Evolutionary conservation across 2,113 vertebrate species (phyloP), one percentile per base, ranked within the genome.

Genomic region (Parotia lawesii): DNA sequence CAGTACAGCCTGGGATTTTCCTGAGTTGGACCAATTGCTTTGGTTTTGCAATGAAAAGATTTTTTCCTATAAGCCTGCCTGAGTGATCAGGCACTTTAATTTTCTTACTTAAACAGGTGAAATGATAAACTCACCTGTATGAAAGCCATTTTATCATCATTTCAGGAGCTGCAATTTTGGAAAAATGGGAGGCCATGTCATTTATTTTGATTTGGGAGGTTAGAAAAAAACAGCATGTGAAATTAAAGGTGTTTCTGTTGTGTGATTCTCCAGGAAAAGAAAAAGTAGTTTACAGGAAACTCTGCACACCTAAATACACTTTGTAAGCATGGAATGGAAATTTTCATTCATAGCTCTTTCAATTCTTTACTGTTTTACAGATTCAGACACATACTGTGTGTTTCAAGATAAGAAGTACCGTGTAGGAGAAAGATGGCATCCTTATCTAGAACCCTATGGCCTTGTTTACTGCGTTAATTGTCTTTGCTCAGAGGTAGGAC

Each of bases 371-470:
- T 73, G 24, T 91, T 95, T 90, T 90, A 75, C 97, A 98, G 98
- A 98, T 97, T 97, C 98, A 53, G 98, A 98, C 71, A 98, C 98
- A 24, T 97, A 97, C 81, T 98, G 98, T 81, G 40, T 98, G 70
- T 98, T 98, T 93, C 98, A 98, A 97, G 98, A 98, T 65, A 98
- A 98, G 97, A 98, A 98, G 94, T 98, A 98, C 64, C 98, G 96
- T 44, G 95, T 98, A 73, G 98, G 98, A 80, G 98, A 98, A 92
- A 97, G 96, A 96, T 98, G 98, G 98, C 98, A 98, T 91, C 98
- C 98, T 42, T 98, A 98, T 51, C 96, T 98, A 84, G 98, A 98
- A 85, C 98, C 98, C 12, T 98, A 98, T 38, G 98, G 98, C 80
- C 96, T 98, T 40, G 97, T 98, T 89, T 98, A 98, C 91, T 98